phyloP scores from a whole-genome alignment of 2,888 invertebrate genomes.

The Drosophila longiperda region DNA sequence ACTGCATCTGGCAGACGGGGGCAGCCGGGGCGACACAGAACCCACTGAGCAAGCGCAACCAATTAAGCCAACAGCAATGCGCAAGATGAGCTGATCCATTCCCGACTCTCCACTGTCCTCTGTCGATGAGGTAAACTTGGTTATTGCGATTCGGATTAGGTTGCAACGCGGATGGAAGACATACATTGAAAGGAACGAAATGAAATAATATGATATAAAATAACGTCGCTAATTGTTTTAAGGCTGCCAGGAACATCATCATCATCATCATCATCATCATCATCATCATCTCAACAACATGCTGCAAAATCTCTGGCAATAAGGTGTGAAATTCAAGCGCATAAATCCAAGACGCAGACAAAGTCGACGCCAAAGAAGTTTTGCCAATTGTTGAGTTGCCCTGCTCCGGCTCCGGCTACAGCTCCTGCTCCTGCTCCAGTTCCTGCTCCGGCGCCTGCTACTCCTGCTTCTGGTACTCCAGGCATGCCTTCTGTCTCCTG shows the following conservation, averaged over 20 bases:
- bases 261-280: no score
- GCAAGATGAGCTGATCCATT: conserved; percentile 8
- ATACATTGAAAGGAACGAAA: not conserved
- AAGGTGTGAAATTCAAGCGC: conserved; percentile 80
- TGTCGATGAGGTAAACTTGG: conserved; percentile 4
- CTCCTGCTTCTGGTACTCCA: not conserved
- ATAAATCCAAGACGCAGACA: conserved; percentile 56
- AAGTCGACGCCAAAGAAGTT: conserved; percentile 36
- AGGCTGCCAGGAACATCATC: conserved; percentile 49
- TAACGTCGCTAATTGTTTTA: conserved; percentile 73
- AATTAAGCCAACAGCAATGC: conserved; percentile 56
- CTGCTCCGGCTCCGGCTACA: not conserved
- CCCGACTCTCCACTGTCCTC: no score
- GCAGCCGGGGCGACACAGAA: conserved; percentile 25
- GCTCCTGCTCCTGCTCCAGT: not conserved
- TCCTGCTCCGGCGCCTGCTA: not conserved
- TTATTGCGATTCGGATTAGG: conserved; percentile 26
- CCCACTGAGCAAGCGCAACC: conserved; percentile 69
- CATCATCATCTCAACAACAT: not conserved
- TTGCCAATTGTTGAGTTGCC: conserved; percentile 19
- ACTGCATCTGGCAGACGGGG: conserved; percentile 24
- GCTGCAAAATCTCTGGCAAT: conserved; percentile 44
- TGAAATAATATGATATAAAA: conserved; percentile 20
- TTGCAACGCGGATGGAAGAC: conserved; percentile 18
- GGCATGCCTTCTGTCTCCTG: not conserved